These are phyloP conservation scores for Slavum lentiscoides DNA, from an alignment of 2,888 invertebrate species.

Conservation along the genomic window DNA sequence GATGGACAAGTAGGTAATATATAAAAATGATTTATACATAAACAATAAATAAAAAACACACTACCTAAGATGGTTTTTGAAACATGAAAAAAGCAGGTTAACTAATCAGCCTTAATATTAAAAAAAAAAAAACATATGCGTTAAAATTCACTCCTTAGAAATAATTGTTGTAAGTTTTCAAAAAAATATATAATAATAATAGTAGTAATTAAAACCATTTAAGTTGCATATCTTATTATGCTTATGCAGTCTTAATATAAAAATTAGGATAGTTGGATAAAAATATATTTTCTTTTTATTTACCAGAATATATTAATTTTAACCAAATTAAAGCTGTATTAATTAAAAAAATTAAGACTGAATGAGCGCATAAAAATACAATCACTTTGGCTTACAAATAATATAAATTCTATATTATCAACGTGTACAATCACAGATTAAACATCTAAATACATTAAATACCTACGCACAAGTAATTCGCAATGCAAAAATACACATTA, in stretches of 20 bases:
- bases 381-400: slow-evolving; percentile 17
- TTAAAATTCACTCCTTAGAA: slow-evolving; percentile 22
- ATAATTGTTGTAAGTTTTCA: slow-evolving; percentile 9
- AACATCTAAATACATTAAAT: neutral
- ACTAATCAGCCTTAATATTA: slow-evolving; percentile 47
- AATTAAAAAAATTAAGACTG: neutral
- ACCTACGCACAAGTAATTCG: neutral
- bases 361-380: slow-evolving; percentile 13
- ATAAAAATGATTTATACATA: slow-evolving; percentile 45
- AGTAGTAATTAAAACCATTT: slow-evolving; percentile 2
- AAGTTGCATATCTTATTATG: slow-evolving; percentile 34
- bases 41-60: slow-evolving; percentile 44
- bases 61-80: slow-evolving; percentile 16
- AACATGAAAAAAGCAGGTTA: slow-evolving; percentile 35
- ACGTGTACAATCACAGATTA: slow-evolving; percentile 37
- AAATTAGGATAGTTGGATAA: slow-evolving; percentile 27
- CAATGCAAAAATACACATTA: neutral
- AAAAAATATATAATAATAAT: slow-evolving; percentile 28
- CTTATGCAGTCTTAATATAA: slow-evolving; percentile 39
- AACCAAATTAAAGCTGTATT: neutral
- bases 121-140: slow-evolving; percentile 12
- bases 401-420: slow-evolving; percentile 1
- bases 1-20: slow-evolving; percentile 28
- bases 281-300: slow-evolving; percentile 8
- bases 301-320: neutral